Evolutionary conservation across 2,113 vertebrate genomes (phyloP).

Genomic region (mouse (Mus musculus)): DNA sequence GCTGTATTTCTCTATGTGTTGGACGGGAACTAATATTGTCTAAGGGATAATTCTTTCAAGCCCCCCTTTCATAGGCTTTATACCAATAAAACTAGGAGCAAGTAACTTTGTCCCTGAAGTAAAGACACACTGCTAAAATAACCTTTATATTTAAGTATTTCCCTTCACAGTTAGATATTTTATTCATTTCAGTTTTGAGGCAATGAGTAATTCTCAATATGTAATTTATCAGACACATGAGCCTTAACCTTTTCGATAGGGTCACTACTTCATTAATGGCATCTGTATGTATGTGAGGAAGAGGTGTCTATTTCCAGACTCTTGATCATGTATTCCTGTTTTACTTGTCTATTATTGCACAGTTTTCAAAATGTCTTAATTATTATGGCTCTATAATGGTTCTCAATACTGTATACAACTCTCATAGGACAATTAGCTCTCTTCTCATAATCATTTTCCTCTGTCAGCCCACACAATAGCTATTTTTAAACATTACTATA

Average conservation of each 20-base stretch:
- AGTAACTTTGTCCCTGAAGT: neutral
- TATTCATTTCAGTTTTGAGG: neutral
- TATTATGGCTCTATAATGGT: neutral
- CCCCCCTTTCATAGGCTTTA: neutral
- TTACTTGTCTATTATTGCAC: neutral
- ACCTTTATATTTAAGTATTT: neutral
- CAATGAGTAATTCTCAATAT: neutral
- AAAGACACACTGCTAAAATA: neutral
- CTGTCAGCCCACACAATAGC: neutral
- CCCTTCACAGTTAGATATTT: neutral
- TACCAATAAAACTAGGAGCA: neutral
- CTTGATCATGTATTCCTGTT: neutral
- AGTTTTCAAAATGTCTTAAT: conserved; percentile 37
- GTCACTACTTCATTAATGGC: neutral
- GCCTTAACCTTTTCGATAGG: neutral
- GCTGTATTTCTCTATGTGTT: neutral
- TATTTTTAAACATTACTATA: conserved; percentile 44
- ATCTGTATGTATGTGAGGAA: neutral
- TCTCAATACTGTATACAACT: conserved; percentile 25
- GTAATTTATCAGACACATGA: neutral
- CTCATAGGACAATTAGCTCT: neutral
- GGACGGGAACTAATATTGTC: neutral
- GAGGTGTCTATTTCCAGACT: neutral
- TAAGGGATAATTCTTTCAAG: neutral
- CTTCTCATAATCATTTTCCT: neutral